Percentiles rank a stretch among this genome's conserved stretches.
phyloP scores from a whole-genome alignment of 2,888 invertebrate species.

The Epistrophe grossulariae region DNA sequence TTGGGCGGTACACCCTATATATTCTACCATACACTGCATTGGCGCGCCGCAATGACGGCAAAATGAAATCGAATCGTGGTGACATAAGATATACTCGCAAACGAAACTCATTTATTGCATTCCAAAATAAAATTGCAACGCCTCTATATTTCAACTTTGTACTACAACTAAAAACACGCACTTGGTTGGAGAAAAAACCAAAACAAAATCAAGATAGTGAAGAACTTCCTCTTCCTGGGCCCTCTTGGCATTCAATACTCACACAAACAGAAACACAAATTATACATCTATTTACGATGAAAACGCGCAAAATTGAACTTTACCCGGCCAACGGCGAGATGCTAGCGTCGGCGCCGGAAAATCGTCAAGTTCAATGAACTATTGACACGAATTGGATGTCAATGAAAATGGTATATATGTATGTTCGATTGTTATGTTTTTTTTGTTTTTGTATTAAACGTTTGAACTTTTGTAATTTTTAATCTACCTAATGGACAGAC shows the following conservation, averaged over 20 bases:
- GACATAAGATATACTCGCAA: conserved; percentile 14
- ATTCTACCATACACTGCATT: neutral
- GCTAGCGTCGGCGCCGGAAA: conserved; percentile 40
- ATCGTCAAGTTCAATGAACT: conserved; percentile 58
- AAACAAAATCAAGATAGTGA: conserved; percentile 23
- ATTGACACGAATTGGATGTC: conserved; percentile 45
- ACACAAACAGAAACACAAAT: no score
- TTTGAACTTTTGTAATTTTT: conserved; percentile 21
- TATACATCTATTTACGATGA: conserved; percentile 35
- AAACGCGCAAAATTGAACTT: conserved; percentile 35
- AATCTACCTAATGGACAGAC: neutral
- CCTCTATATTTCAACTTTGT: neutral
- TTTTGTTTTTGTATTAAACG: neutral
- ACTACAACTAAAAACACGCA: conserved; percentile 14
- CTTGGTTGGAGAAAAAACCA: neutral
- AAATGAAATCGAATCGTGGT: conserved; percentile 36
- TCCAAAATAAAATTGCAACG: conserved; percentile 34
- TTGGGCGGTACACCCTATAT: conserved; percentile 18
- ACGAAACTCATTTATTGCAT: conserved; percentile 26
- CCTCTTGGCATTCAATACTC: neutral
- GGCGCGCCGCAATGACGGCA: conserved; percentile 32
- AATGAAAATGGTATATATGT: conserved; percentile 17
- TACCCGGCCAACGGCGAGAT: neutral
- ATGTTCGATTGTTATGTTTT: conserved; percentile 10
- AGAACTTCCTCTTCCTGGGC: conserved; percentile 23